These are phyloP conservation scores for Drosophila parthenogenetica DNA, from an alignment of 2,888 invertebrate species.

Conservation along the genomic window DNA sequence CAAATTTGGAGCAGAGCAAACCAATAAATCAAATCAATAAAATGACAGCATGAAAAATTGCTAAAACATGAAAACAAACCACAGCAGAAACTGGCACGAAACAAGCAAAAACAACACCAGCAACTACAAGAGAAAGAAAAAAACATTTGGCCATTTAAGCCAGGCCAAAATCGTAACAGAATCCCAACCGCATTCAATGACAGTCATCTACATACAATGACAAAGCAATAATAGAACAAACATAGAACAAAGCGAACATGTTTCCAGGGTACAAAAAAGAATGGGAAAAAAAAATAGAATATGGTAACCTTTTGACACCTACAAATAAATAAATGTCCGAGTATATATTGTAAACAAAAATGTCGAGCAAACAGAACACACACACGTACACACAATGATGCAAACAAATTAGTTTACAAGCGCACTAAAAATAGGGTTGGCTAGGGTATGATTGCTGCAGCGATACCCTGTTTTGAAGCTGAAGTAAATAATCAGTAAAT, in stretches of 20 bases:
- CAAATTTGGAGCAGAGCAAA: conserved; percentile 53
- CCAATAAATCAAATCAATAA: conserved; percentile 73
- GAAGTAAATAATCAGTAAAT: too few species aligned
- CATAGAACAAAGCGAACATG: conserved; percentile 42
- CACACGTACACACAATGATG: not conserved
- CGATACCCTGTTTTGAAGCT: not conserved
- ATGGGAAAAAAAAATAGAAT: not conserved
- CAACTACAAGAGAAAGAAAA: not conserved
- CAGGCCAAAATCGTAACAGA: conserved; percentile 24
- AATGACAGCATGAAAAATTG: conserved; percentile 72
- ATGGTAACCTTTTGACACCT: conserved; percentile 70
- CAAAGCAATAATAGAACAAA: conserved; percentile 44
- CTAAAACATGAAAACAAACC: conserved; percentile 61
- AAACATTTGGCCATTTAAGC: conserved; percentile 28
- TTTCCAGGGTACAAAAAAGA: not conserved
- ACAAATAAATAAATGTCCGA: conserved; percentile 68
- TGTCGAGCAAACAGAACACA: conserved; percentile 19
- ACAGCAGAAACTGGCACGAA: conserved; percentile 47
- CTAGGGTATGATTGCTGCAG: not conserved
- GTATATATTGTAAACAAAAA: conserved; percentile 58
- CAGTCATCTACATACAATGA: conserved; percentile 38
- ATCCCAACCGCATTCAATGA: conserved; percentile 43
- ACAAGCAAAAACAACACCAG: too few species aligned
- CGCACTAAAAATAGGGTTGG: conserved; percentile 3
- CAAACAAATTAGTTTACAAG: conserved; percentile 20